Evolutionary conservation across 1,140 invertebrate genomes (phyloP), one percentile per base, ranked within the genome.

Genomic region (Ruditapes philippinarum): DNA sequence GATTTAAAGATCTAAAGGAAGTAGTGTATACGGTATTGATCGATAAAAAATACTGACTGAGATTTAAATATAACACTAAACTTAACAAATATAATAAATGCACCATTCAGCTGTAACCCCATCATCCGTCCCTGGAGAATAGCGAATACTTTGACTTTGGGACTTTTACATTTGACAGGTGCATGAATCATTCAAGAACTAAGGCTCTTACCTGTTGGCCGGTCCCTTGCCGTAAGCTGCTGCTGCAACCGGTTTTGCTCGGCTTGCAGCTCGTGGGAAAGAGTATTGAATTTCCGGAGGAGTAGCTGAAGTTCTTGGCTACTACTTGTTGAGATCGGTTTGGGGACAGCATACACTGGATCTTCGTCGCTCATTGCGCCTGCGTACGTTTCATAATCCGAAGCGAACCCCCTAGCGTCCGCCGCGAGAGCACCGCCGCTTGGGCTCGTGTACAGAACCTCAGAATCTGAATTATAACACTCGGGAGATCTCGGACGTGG

Each of bases 391-490:
- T 95, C 94, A 87, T 94, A 95, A 80, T 95, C 94, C 11, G 93
- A 94, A 5, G 93, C 92, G 62, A 94, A 94, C 19, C 94, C 94
- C 28, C 94, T 91, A 45, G 91, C 87, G 74, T 92, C 95, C 97
- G 0, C 98, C 98, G 96, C 92, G 38, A 80, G 36, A 33, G 74
- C 81, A 62, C 57, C 82, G 57, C 85, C 62, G 31, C 91, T 92
- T 33, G 92, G 92, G 60, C 92, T 91, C 38, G 92, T 92, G 88
- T 95, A 94, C n/a, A 94, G 81, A 40, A 95, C 80, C 90, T 99
- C 99, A 0, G 98, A 99, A 94, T 99, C 99, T 22, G 98, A 99
- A 45, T 95, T 96, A 89, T 96, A 96, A 86, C 94, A 94, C 70
- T 96, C 95, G 1, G 95, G 95, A 11, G 95, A 95, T n/a, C 93